Base-by-base conservation (phyloP, 2,113 vertebrate species). In the Lota lota region DNA sequence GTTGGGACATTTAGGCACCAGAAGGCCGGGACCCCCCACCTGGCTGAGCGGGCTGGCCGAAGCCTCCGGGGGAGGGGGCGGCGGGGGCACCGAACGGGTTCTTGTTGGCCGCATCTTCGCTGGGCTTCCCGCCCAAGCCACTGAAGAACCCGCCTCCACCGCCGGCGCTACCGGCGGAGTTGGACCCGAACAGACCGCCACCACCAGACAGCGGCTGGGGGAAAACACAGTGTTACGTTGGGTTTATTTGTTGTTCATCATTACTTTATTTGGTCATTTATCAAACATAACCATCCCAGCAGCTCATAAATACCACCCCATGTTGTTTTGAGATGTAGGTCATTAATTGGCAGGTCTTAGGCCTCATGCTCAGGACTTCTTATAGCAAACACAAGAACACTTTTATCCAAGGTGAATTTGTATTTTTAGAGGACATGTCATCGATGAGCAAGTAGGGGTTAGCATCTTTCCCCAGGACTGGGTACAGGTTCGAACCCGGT, bases 71-170 rank as follows among this genome's bases (percentile, higher is more conserved):
- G 21, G 88, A 68, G 16, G 91, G 76, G 0, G 92, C 63, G 0
- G 94, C 75, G 0, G 92, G 61, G 0, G 94, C 75, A 50, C 95
- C 91, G 53, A 99, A 99, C 0, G 97, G 97, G 89, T 99, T 99
- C 85, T 98, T 99, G 88, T 92, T 98, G 75, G 94, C 95, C 2
- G 97, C 95, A 4, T 98, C 97, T 77, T 97, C 95, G 28, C 95
- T 98, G 50, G 97, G 97, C 86, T 99, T 99, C 18, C 97, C 95
- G 80, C 97, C 97, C 0, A 99, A 89, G 74, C 97, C 97, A 1
- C 93, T 95, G 90, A 99, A 99, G 85, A 99, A 98, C 1, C 95
- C 96, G 19, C 92, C 91, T 4, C 68, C 76, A 1, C 51, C 51
- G 6, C 21, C 67, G 18, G 53, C 17, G 16, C 17, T n/a, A n/a